Conservation (phyloP, 2,888 invertebrate genomes). For the Myopa testacea region DNA sequence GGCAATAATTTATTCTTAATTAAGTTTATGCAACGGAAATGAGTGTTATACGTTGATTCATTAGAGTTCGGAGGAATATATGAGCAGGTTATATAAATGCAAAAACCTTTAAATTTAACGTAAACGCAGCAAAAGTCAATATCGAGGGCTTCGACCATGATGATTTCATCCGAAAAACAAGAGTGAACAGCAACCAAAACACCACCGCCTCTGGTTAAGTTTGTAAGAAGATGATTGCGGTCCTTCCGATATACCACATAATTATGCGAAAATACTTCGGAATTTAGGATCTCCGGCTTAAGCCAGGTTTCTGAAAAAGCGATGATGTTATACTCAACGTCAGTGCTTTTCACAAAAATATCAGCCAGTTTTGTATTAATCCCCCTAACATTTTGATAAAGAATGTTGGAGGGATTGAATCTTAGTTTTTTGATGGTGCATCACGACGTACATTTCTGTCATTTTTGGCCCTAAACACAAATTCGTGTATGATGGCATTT, state of each 20-base stretch:
- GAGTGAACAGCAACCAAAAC: not conserved
- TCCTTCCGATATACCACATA: not conserved
- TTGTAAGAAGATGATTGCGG: not conserved
- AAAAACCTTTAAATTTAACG: not conserved
- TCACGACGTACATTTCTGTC: not conserved
- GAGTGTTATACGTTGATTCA: not conserved
- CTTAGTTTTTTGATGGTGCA: not conserved
- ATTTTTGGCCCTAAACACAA: not conserved
- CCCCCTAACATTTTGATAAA: conserved; percentile 4
- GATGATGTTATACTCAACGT: not conserved
- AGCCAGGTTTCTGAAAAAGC: conserved; percentile 9
- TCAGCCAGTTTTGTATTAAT: not conserved
- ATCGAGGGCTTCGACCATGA: not conserved
- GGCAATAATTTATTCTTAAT: not conserved
- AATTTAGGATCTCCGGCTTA: not conserved
- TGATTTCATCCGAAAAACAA: not conserved
- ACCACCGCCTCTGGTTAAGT: conserved; percentile 9
- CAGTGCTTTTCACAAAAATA: not conserved
- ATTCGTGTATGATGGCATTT: not conserved
- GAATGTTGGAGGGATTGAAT: not conserved
- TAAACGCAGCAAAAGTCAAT: conserved; percentile 2
- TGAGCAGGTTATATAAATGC: not conserved
- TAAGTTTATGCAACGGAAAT: not conserved
- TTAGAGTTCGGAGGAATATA: conserved; percentile 13
- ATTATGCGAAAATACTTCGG: not conserved